These are phyloP conservation scores for Cydia amplana DNA, from an alignment of 1,140 invertebrate genomes.

Conservation along the genomic window DNA sequence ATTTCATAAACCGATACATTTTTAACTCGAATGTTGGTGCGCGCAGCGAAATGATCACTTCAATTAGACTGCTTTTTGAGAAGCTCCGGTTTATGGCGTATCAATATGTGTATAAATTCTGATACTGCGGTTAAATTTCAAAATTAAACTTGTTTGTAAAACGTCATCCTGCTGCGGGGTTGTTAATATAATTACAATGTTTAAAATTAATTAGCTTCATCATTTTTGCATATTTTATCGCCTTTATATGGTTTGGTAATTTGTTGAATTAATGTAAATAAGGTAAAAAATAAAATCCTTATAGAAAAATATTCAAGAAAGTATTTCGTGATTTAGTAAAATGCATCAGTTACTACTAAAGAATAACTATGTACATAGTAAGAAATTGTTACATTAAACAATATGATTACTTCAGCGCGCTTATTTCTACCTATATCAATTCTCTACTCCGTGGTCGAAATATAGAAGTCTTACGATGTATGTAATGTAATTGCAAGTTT, in stretches of 20 bases:
- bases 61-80: constrained; percentile 39
- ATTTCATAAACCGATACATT: constrained; percentile 54
- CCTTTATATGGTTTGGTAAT: neutral
- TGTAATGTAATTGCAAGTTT: too few species aligned
- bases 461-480: too few species aligned
- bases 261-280: neutral
- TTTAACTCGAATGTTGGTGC: constrained; percentile 42
- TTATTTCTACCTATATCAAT: too few species aligned
- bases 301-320: too few species aligned
- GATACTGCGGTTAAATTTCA: neutral
- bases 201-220: neutral
- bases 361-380: too few species aligned
- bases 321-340: too few species aligned
- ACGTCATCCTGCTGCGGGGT: neutral
- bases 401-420: neutral
- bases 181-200: neutral
- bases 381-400: too few species aligned
- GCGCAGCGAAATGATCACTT: constrained; percentile 43
- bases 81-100: neutral
- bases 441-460: too few species aligned
- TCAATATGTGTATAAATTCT: neutral
- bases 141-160: neutral
- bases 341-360: too few species aligned
- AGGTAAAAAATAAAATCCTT: neutral
- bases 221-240: neutral